A percentile compares a stretch with the other conserved stretches of the same genome.
Conservation (phyloP, 2,113 vertebrate genomes). For the Chloebia gouldiae region DNA sequence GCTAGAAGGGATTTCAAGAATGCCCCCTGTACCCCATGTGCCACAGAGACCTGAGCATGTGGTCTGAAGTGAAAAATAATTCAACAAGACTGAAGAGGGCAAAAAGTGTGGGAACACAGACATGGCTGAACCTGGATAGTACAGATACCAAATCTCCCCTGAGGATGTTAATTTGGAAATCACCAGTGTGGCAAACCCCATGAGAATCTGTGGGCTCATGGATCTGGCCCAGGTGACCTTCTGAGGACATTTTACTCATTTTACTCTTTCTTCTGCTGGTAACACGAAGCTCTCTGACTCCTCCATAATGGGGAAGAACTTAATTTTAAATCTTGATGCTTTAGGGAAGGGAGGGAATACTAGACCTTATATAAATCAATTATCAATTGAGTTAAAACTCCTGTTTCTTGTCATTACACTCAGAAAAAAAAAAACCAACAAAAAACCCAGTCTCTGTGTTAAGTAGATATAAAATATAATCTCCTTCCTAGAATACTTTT, state of each 20-base stretch:
- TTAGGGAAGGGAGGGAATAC: not conserved
- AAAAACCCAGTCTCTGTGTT: not conserved
- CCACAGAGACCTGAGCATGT: not conserved
- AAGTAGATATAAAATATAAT: not conserved
- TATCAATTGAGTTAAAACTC: not conserved
- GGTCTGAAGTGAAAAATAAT: not conserved
- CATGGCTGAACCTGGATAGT: not conserved
- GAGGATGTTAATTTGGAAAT: not conserved
- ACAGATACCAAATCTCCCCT: not conserved
- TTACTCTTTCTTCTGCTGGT: not conserved
- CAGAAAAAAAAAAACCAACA: not conserved
- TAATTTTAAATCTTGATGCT: not conserved
- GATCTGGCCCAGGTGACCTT: not conserved
- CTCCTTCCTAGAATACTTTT: not conserved
- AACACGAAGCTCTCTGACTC: not conserved
- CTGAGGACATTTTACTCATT: not conserved
- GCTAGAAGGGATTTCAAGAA: not conserved
- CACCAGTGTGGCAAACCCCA: not conserved
- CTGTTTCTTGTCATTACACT: not conserved
- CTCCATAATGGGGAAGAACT: not conserved
- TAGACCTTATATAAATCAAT: not conserved
- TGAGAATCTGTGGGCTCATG: not conserved
- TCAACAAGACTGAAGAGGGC: not conserved
- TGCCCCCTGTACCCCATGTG: fast-evolving
- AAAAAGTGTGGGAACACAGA: not conserved